Evolutionary conservation across 2,888 invertebrate genomes (phyloP).

Genomic region (Zootermopsis nevadensis): DNA sequence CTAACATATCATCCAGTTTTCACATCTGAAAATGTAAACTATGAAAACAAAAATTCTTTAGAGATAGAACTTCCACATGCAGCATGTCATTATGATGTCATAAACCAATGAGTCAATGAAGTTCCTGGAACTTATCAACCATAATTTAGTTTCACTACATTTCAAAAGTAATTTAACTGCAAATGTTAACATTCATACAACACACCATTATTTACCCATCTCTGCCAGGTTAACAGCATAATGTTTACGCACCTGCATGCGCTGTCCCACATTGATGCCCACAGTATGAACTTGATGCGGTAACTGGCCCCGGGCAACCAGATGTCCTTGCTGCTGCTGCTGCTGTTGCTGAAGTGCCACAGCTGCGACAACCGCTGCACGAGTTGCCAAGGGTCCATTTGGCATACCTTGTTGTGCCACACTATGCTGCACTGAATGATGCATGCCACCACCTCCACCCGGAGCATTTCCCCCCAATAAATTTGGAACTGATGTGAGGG

Average conservation of each 20-base stretch:
- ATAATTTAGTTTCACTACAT: too few relatives aligned
- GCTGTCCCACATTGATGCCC: slow-evolving; percentile 61
- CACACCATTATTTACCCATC: too few relatives aligned
- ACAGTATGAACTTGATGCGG: slow-evolving; percentile 64
- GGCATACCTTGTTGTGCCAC: slow-evolving; percentile 71
- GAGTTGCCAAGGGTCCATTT: slow-evolving; percentile 80
- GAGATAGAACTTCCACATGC: too few relatives aligned
- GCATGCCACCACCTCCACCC: slow-evolving; percentile 41
- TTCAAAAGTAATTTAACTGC: too few relatives aligned
- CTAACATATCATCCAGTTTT: too few relatives aligned
- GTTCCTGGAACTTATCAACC: too few relatives aligned
- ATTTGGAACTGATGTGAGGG: slow-evolving; percentile 63
- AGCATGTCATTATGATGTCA: too few relatives aligned
- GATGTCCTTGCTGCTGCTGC: slow-evolving; percentile 61
- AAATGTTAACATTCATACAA: too few relatives aligned
- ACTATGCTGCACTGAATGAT: slow-evolving; percentile 55
- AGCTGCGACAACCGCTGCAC: slow-evolving; percentile 59
- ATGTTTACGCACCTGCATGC: slow-evolving; percentile 63
- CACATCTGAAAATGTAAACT: too few relatives aligned
- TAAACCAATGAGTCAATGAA: too few relatives aligned
- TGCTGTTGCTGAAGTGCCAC: slow-evolving; percentile 59
- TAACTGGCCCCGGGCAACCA: slow-evolving; percentile 61
- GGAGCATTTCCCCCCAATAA: slow-evolving; percentile 50
- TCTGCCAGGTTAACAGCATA: too few relatives aligned
- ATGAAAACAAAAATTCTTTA: too few relatives aligned